These are phyloP conservation scores for Chrysodeixis includens DNA, from an alignment of 2,888 invertebrate genomes.

Conservation along the genomic window DNA sequence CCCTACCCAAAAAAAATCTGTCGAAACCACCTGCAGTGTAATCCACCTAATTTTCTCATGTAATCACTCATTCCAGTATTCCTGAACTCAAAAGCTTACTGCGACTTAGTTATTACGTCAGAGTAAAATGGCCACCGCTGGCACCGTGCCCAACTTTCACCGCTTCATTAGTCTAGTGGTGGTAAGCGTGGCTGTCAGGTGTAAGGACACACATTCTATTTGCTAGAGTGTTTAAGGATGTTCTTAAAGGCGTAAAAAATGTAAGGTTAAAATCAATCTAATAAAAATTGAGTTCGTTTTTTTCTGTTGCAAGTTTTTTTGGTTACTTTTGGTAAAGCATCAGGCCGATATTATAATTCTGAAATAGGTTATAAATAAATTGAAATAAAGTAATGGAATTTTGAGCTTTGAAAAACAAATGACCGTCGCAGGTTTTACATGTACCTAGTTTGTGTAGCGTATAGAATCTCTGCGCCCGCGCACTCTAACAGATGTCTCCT, in stretches of 20 bases:
- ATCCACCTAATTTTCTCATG: constrained; percentile 27
- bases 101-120: constrained; percentile 51
- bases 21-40: constrained; percentile 1
- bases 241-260: not conserved
- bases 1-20: not conserved
- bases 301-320: too few relatives aligned
- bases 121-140: constrained; percentile 41
- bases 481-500: too few relatives aligned
- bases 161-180: constrained; percentile 9
- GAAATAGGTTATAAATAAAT: too few relatives aligned
- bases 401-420: too few relatives aligned
- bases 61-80: constrained; percentile 46
- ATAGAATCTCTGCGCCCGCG: too few relatives aligned
- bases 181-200: constrained; percentile 1
- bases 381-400: too few relatives aligned
- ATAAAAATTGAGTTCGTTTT: too few relatives aligned
- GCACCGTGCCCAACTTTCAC: constrained; percentile 48
- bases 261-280: not conserved
- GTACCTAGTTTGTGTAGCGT: too few relatives aligned
- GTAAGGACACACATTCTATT: not conserved
- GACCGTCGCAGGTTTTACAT: too few relatives aligned
- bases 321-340: too few relatives aligned
- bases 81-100: constrained; percentile 40
- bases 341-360: too few relatives aligned
- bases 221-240: not conserved